phyloP scores from a whole-genome alignment of 35 echinoderm and acorn worm species.

The Chiridota heheva region DNA sequence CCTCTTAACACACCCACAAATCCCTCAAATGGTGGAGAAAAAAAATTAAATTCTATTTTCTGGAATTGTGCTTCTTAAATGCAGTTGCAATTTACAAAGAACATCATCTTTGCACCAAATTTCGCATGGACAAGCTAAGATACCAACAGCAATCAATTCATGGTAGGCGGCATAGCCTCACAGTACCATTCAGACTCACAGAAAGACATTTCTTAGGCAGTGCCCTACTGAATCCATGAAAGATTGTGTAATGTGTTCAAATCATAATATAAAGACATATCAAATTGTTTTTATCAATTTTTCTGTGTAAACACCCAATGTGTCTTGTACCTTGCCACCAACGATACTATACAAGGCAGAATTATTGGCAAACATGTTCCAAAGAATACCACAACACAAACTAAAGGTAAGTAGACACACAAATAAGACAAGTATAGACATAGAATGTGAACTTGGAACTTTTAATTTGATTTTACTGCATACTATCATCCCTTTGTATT shows the following conservation, averaged over 20 bases:
- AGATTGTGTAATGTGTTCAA: conserved; percentile 16
- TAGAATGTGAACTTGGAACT: no score
- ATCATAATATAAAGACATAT: background rate
- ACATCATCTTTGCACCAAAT: background rate
- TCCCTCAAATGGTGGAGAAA: conserved; percentile 5
- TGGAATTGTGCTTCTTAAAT: conserved; percentile 16
- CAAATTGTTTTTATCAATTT: background rate
- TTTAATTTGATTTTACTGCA: no score
- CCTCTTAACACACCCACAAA: background rate
- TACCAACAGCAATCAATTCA: background rate
- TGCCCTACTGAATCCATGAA: background rate
- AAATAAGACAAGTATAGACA: no score
- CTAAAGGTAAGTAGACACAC: no score
- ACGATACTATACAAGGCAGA: background rate
- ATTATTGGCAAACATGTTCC: conserved; percentile 10
- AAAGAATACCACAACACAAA: conserved; percentile 8
- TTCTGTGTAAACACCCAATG: conserved; percentile 18
- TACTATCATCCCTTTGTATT: no score
- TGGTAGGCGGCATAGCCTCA: background rate
- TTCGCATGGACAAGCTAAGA: background rate
- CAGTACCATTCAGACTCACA: conserved; percentile 4
- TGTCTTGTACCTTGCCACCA: conserved; percentile 10
- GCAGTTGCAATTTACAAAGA: conserved; percentile 22
- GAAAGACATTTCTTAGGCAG: conserved; percentile 12
- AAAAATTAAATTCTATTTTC: conserved; percentile 15